Evolutionary conservation across 2,113 vertebrate species (phyloP).

Genomic region (Apteryx mantelli): DNA sequence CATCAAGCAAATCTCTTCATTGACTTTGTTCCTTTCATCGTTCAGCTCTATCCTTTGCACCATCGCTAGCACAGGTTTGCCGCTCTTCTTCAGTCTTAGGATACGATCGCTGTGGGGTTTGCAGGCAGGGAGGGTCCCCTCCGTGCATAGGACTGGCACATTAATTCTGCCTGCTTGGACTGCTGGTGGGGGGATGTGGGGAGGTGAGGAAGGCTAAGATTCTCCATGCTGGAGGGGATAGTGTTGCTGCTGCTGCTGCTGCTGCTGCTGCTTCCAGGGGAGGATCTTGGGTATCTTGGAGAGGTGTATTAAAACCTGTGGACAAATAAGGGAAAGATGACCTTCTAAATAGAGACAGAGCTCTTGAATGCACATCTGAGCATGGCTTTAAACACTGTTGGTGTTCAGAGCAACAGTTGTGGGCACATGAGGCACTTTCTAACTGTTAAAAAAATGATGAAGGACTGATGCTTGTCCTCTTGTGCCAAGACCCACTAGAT

Average conservation of each 20-base stretch:
- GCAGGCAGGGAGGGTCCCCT: neutral
- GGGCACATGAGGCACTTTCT: neutral
- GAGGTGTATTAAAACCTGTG: neutral
- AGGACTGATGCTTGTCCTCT: neutral
- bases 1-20: neutral
- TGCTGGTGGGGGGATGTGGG: neutral
- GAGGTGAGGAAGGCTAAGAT: neutral
- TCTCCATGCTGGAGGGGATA: neutral
- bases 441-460: neutral
- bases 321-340: neutral
- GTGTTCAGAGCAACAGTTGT: neutral
- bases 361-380: neutral
- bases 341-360: neutral
- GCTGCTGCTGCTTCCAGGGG: neutral
- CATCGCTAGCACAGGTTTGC: neutral
- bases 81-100: neutral
- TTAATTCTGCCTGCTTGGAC: neutral
- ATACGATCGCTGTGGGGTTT: neutral
- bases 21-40: neutral
- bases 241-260: neutral
- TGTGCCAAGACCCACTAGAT: neutral
- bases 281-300: neutral
- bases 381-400: neutral
- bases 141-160: neutral
- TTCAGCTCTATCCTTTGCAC: neutral